Evolutionary conservation across 2,888 invertebrate genomes (phyloP).

Genomic region (Rutpela maculata): DNA sequence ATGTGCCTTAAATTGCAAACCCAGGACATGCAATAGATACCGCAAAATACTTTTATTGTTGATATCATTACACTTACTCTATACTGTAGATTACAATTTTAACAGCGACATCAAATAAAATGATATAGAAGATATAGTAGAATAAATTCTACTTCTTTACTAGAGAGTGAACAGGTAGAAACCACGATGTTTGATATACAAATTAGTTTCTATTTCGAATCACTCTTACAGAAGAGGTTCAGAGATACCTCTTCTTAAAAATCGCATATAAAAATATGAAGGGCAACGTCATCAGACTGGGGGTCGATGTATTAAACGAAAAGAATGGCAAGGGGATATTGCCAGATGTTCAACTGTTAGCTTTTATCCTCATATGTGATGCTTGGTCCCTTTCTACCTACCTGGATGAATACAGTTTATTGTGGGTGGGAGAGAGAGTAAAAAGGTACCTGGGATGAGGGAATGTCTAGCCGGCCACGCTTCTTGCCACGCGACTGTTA

Average conservation of each 20-base stretch:
- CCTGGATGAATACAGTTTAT: slow-evolving; percentile 16
- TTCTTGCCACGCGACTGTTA: slow-evolving; percentile 72
- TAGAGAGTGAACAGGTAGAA: background rate
- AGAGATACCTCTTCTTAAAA: slow-evolving; percentile 40
- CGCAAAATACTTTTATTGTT: no score
- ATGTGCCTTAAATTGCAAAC: no score
- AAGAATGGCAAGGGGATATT: slow-evolving; percentile 54
- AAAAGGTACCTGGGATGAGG: slow-evolving; percentile 67
- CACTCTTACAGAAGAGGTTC: slow-evolving; percentile 17
- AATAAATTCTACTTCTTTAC: background rate
- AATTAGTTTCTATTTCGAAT: slow-evolving; percentile 20
- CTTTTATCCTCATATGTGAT: slow-evolving; percentile 60
- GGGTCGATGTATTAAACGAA: slow-evolving; percentile 51
- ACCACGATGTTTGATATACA: slow-evolving; percentile 12
- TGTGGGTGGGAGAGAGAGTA: slow-evolving; percentile 27
- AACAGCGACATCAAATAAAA: background rate
- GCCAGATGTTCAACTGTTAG: slow-evolving; percentile 69
- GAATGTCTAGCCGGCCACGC: slow-evolving; percentile 73
- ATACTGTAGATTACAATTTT: background rate
- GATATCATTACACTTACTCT: no score
- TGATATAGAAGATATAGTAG: background rate
- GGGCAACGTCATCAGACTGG: slow-evolving; percentile 41
- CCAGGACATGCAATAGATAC: no score
- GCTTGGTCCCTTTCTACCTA: slow-evolving; percentile 55
- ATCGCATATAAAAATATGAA: slow-evolving; percentile 42